Base-by-base conservation (phyloP, 2,797 vertebrate species). In the Rhinella marina region DNA sequence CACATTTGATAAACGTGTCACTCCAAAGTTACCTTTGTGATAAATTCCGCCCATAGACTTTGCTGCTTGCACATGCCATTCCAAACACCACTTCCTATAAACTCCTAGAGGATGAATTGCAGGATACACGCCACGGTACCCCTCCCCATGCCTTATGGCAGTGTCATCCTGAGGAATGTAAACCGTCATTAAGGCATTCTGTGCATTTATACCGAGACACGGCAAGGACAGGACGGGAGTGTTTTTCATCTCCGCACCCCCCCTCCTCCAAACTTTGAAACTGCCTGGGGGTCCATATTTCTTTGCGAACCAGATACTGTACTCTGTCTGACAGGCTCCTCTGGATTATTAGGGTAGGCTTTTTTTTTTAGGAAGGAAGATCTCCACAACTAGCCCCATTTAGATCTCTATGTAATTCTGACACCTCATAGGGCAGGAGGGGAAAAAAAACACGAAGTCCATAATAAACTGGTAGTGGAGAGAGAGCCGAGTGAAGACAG, bases 401-500 rank as follows among this genome's bases (percentile, higher is more conserved):
- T 59, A 32, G 50, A 54, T 27, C 76, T 19, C 48, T 54, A 7
- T 29, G 21, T 5, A n/a, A 52, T 54, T n/a, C 27, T 29, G 25
- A 56, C 50, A 78, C 75, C 54, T 56, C 48, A 7, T 27, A 72
- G 54, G 82, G 61, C 76, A 54, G 23, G n/a, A 50, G 68, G 59
- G 27, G 17, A 75, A 86, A 29, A 62, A n/a, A n/a, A n/a, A n/a
- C n/a, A 10, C 70, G 3, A 66, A 86, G 61, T 59, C 73, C 25
- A 25, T 82, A 77, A 82, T 82, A 85, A 54, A 66, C 48, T 52
- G 83, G 27, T 48, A 29, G 68, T n/a, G 79, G 17, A 76, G 54
- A 27, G 85, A 25, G 32, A 50, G 29, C 5, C 57, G 52, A 62
- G 68, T 5, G n/a, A 61, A 82, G 87, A 88, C 78, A 82, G 77